Evolutionary conservation across 2,113 vertebrate species (phyloP).

Genomic region (Pogona vitticeps): DNA sequence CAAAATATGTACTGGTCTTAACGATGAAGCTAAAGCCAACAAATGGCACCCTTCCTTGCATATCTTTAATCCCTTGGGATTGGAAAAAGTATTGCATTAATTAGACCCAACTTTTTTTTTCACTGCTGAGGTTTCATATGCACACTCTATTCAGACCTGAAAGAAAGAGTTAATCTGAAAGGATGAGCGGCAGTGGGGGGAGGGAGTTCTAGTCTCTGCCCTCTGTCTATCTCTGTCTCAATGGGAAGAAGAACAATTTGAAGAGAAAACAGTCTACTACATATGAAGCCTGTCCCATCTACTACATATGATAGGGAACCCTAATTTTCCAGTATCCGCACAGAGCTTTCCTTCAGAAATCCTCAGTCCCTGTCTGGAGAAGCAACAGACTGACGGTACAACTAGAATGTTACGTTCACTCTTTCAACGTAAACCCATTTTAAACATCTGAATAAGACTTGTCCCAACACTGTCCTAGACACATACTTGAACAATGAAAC

Average conservation of each 20-base stretch:
- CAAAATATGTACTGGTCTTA: slow-evolving; percentile 47
- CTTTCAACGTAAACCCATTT: too few species aligned
- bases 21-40: slow-evolving; percentile 55
- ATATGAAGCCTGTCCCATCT: too few species aligned
- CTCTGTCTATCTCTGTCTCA: too few species aligned
- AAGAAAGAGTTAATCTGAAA: too few species aligned
- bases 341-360: neutral
- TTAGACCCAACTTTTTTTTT: slow-evolving; percentile 59
- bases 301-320: too few species aligned
- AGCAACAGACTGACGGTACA: too few species aligned
- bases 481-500: slow-evolving; percentile 40
- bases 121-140: slow-evolving; percentile 38
- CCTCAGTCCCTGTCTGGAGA: neutral
- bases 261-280: too few species aligned
- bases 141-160: too few species aligned
- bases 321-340: too few species aligned
- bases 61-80: slow-evolving; percentile 56
- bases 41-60: slow-evolving; percentile 16
- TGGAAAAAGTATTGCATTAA: slow-evolving; percentile 66
- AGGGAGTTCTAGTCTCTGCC: neutral
- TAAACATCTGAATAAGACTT: neutral
- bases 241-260: too few species aligned
- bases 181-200: neutral
- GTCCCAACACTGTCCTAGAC: slow-evolving; percentile 23
- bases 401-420: too few species aligned